Percentiles rank a stretch among this genome's conserved stretches.
phyloP scores from a whole-genome alignment of 1,140 invertebrate species.

The Pygmarrhopalites habei region DNA sequence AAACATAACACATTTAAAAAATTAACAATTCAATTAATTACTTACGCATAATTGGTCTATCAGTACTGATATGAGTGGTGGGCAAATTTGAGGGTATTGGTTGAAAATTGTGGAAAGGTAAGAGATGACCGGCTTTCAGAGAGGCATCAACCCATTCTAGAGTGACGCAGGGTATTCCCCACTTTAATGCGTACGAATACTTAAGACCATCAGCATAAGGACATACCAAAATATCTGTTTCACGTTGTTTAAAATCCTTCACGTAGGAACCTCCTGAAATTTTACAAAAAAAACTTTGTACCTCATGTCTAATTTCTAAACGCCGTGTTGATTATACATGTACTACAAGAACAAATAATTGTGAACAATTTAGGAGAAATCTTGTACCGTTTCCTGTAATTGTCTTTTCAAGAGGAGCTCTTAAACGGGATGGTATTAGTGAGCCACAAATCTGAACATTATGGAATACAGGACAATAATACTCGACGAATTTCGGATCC shows the following conservation, averaged over 20 bases:
- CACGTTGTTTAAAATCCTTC: too few species aligned
- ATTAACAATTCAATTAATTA: too few species aligned
- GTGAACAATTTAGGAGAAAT: too few species aligned
- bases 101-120: slow-evolving; percentile 59
- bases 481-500: slow-evolving; percentile 57
- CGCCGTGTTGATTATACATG: too few species aligned
- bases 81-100: too few species aligned
- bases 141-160: slow-evolving; percentile 73
- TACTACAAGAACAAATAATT: too few species aligned
- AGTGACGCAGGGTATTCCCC: slow-evolving; percentile 62
- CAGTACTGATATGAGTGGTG: too few species aligned
- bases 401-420: slow-evolving; percentile 62
- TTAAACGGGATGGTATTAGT: slow-evolving; percentile 58
- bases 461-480: slow-evolving; percentile 68
- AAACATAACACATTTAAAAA: too few species aligned
- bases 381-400: too few species aligned
- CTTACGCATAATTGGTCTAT: too few species aligned
- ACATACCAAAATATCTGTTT: slow-evolving; percentile 50
- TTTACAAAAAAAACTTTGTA: slow-evolving; percentile 61
- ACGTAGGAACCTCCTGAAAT: too few species aligned
- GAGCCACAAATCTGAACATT: slow-evolving; percentile 71
- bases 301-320: too few species aligned
- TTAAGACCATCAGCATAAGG: slow-evolving; percentile 65
- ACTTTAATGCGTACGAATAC: slow-evolving; percentile 65
- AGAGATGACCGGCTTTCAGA: slow-evolving; percentile 60